These are phyloP conservation scores for Temnothorax rugatulus DNA, from an alignment of 2,888 invertebrate species.

Conservation along the genomic window DNA sequence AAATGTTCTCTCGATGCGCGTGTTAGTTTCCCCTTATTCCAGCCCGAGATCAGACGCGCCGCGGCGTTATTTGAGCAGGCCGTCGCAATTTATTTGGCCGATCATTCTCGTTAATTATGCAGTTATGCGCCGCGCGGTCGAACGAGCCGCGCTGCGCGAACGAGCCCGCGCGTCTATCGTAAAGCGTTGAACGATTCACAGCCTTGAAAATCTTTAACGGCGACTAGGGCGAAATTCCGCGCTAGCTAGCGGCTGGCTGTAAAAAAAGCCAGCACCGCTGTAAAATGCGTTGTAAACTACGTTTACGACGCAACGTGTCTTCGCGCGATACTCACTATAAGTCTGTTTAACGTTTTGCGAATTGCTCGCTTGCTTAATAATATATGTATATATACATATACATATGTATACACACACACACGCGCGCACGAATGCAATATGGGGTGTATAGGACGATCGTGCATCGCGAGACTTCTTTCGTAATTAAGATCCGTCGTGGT, in stretches of 20 bases:
- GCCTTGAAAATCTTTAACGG: constrained; percentile 42
- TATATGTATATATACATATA: neutral
- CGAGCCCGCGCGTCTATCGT: constrained; percentile 41
- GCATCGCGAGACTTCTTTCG: neutral
- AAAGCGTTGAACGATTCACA: constrained; percentile 40
- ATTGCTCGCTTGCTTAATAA: constrained; percentile 19
- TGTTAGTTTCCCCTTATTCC: constrained; percentile 17
- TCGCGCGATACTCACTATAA: constrained; percentile 14
- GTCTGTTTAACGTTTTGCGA: constrained; percentile 30
- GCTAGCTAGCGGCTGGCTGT: constrained; percentile 10
- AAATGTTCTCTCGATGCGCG: constrained; percentile 8
- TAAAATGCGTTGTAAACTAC: constrained; percentile 45
- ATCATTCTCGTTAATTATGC: constrained; percentile 58
- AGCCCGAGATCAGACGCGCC: constrained; percentile 30
- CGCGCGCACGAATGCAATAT: neutral
- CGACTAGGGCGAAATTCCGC: constrained; percentile 37
- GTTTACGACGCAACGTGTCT: constrained; percentile 46
- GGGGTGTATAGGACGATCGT: neutral
- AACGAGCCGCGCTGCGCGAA: constrained; percentile 4
- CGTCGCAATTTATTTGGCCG: constrained; percentile 45
- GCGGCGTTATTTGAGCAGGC: constrained; percentile 43
- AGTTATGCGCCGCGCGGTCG: constrained; percentile 44
- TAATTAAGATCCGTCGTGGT: constrained; percentile 22
- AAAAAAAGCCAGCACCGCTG: constrained; percentile 31
- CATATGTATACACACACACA: neutral